These are phyloP conservation scores for Tokudaia tokunoshimensis DNA, from an alignment of 2,797 vertebrate species.

Conservation along the genomic window DNA sequence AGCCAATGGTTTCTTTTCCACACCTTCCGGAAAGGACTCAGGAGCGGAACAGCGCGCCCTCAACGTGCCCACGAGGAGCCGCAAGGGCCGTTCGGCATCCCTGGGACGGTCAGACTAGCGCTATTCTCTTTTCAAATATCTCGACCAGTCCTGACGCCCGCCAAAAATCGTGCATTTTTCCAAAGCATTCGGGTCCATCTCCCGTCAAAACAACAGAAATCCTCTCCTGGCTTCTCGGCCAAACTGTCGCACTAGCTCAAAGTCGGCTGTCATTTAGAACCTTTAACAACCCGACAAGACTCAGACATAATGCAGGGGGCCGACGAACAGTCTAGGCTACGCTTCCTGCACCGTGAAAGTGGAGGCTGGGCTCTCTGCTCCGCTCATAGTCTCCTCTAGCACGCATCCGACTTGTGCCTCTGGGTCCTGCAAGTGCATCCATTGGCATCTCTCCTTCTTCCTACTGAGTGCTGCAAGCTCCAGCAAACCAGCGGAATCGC, in stretches of 20 bases:
- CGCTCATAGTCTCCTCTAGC: not conserved
- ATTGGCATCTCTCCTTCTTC: not conserved
- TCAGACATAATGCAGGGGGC: not conserved
- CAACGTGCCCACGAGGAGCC: not conserved
- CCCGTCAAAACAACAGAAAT: not conserved
- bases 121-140: constrained; percentile 62
- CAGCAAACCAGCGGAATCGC: not conserved
- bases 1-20: not conserved
- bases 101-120: not conserved
- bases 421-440: not conserved
- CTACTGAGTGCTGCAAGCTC: not conserved
- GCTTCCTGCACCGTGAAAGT: not conserved
- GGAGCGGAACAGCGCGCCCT: not conserved
- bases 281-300: not conserved
- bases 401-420: constrained; percentile 28
- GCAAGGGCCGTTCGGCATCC: not conserved
- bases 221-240: not conserved
- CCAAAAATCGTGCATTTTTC: constrained; percentile 66
- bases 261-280: not conserved
- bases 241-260: not conserved
- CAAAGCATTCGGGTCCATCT: not conserved
- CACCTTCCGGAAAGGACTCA: not conserved
- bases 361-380: not conserved
- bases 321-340: not conserved
- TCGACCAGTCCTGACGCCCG: constrained; percentile 55